phyloP scores from a whole-genome alignment of 2,888 invertebrate genomes.

The Eupithecia subumbrata region DNA sequence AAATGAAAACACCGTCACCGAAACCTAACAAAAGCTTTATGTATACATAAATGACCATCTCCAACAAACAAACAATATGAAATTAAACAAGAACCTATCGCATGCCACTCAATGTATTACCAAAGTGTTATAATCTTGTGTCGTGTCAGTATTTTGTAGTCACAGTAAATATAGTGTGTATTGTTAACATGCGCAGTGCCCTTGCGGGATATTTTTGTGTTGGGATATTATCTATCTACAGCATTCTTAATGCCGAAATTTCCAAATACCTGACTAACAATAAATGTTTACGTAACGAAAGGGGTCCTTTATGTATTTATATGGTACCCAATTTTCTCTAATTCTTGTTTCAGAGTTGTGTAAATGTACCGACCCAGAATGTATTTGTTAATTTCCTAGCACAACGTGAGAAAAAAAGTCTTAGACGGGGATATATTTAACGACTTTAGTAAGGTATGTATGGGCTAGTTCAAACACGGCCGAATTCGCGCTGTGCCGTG shows the following conservation, averaged over 20 bases:
- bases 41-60: background rate
- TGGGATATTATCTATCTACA: no score
- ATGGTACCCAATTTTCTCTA: background rate
- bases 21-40: constrained; percentile 11
- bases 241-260: background rate
- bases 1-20: constrained; percentile 1
- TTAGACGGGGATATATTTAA: background rate
- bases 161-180: background rate
- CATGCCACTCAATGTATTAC: background rate
- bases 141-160: background rate
- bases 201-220: background rate
- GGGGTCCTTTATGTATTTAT: background rate
- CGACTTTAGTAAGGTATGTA: background rate
- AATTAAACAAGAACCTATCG: constrained; percentile 5
- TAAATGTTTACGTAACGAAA: background rate
- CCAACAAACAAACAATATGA: background rate
- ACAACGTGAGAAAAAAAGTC: background rate
- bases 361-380: background rate
- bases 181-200: constrained; percentile 13
- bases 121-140: background rate
- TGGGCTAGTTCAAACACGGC: background rate
- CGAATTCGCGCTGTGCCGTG: background rate
- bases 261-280: background rate
- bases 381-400: background rate
- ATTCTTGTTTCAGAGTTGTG: background rate